phyloP scores from a whole-genome alignment of 2,797 vertebrate species.

The Anguilla obscura region DNA sequence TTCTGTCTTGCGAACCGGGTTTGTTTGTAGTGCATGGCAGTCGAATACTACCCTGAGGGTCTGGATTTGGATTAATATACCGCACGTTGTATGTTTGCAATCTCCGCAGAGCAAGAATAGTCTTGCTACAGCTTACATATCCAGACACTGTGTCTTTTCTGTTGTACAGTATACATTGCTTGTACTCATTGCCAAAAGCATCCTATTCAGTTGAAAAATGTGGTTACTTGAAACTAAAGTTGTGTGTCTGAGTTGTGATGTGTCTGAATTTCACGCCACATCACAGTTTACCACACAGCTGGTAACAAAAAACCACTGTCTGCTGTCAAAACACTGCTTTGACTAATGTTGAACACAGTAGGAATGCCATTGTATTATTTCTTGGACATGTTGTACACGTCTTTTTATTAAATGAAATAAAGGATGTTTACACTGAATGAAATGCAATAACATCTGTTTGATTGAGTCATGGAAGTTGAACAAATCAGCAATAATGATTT shows the following conservation, averaged over 20 bases:
- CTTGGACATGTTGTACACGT: background rate
- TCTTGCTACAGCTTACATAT: slow-evolving; percentile 38
- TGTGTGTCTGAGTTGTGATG: background rate
- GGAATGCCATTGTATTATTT: background rate
- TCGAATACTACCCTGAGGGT: slow-evolving; percentile 32
- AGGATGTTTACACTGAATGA: background rate
- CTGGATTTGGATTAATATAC: slow-evolving; percentile 44
- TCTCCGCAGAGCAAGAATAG: slow-evolving; percentile 32
- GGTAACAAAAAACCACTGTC: slow-evolving; percentile 45
- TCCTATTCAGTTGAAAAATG: slow-evolving; percentile 7
- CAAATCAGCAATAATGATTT: background rate
- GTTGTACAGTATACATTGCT: slow-evolving; percentile 42
- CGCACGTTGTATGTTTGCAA: slow-evolving; percentile 29
- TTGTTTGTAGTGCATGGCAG: slow-evolving; percentile 25
- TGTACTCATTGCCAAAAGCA: slow-evolving; percentile 32
- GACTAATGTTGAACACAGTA: slow-evolving; percentile 31
- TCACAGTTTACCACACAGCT: background rate
- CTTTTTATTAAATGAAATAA: background rate
- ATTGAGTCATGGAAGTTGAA: background rate
- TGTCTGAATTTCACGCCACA: background rate
- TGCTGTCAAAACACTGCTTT: slow-evolving; percentile 59
- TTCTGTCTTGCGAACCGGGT: slow-evolving; percentile 41
- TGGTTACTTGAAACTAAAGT: background rate
- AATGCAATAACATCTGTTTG: background rate
- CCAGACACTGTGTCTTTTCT: slow-evolving; percentile 38